These are phyloP conservation scores for Venusia cambrica DNA, from an alignment of 2,888 invertebrate species.

Conservation along the genomic window DNA sequence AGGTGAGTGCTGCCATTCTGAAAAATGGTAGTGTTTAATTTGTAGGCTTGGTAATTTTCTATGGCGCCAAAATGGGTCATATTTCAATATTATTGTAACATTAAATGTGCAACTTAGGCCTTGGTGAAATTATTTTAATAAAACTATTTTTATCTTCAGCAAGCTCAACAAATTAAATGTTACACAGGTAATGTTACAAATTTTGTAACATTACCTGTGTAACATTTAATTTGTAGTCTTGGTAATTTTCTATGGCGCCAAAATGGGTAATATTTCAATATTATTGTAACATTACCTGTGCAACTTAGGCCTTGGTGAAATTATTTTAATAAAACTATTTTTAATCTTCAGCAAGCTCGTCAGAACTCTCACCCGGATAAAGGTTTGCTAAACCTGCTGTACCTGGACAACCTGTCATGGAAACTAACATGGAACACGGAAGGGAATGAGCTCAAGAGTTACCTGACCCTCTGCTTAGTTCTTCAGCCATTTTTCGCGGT, in stretches of 20 bases:
- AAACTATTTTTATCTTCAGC: conserved; percentile 29
- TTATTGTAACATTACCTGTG: neutral
- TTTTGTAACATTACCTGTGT: no score
- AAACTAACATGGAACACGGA: conserved; percentile 73
- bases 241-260: conserved; percentile 4
- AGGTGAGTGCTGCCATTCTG: conserved; percentile 42
- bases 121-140: conserved; percentile 6
- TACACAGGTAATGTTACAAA: no score
- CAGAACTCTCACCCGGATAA: conserved; percentile 54
- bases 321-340: no score
- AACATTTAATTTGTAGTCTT: conserved; percentile 6
- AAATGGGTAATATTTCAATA: neutral
- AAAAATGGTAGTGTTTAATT: conserved; percentile 11
- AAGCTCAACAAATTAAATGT: conserved; percentile 38
- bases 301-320: no score
- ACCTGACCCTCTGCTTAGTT: conserved; percentile 83
- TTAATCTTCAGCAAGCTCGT: conserved; percentile 30
- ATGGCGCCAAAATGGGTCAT: neutral
- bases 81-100: conserved; percentile 1
- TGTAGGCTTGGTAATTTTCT: neutral
- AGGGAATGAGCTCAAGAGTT: conserved; percentile 80
- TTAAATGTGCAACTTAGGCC: no score
- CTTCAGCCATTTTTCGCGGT: conserved; percentile 86
- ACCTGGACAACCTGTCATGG: conserved; percentile 72
- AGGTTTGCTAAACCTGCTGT: conserved; percentile 59